Evolutionary conservation across 2,888 invertebrate species (phyloP), one percentile per base, ranked within the genome.

Genomic region (Calephelis perditalis): DNA sequence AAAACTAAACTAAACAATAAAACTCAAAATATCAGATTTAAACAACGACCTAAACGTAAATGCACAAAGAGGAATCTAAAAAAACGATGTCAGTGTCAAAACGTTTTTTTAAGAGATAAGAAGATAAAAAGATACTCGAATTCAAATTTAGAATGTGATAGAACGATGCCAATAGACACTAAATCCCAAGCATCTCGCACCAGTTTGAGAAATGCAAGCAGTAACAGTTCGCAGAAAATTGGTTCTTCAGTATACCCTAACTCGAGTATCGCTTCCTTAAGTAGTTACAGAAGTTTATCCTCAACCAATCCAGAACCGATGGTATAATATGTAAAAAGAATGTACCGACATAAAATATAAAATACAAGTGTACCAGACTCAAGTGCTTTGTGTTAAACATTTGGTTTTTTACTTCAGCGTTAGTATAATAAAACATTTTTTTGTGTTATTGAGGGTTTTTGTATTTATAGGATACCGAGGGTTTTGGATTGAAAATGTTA

Each of bases 301-400:
- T 54, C 54, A 54, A 54, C 36, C 3, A 54, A 54, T n/a, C 52
- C 52, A 54, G 52, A 54, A 7, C 52, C 52, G 7, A 54, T 54
- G 52, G 35, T 54, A 26, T 26, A 26, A 26, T 26, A 26, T 26
- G 26, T 26, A 26, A 26, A 26, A 26, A 26, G 26, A 26, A 26
- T 26, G 26, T 26, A 26, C 26, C 26, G 26, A 15, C 15, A 15
- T 1, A 1, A 15, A 15, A 15, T 15, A 15, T 15, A 15, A 15
- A 15, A 15, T 15, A 15, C 15, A 15, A 15, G 15, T 15, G 1
- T 4, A 26, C 26, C 4, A 3, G 4, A 26, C 26, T 26, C 26
- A 26, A 26, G 26, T 26, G 26, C 26, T 26, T 26, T 26, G 26
- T 26, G 26, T 26, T 26, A 26, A 26, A 26, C 26, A 26, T 26